Conservation (phyloP, 1,140 invertebrate genomes). For the Pectinophora gossypiella region DNA sequence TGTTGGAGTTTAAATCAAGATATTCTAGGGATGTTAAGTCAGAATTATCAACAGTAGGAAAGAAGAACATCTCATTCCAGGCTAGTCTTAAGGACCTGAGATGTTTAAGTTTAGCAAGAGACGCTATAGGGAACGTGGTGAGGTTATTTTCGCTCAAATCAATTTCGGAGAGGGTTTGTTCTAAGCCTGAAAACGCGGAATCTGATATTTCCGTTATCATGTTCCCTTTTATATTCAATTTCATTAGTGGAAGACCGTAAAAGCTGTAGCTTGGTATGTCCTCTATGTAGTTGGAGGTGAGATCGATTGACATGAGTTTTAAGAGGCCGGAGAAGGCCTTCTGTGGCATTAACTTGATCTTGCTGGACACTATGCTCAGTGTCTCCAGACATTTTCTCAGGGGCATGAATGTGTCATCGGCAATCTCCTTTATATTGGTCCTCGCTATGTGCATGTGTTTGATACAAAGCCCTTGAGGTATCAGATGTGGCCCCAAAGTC, state of each 20-base stretch:
- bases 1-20: conserved; percentile 92
- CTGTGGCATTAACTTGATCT: conserved; percentile 87
- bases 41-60: conserved; percentile 83
- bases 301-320: conserved; percentile 84
- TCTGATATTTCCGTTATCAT: conserved; percentile 86
- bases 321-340: conserved; percentile 84
- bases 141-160: conserved; percentile 92
- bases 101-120: conserved; percentile 84
- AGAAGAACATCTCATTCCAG: conserved; percentile 84
- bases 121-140: conserved; percentile 86
- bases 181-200: conserved; percentile 90
- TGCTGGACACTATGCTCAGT: conserved; percentile 87
- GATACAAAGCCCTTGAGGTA: conserved; percentile 80
- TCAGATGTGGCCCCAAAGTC: conserved; percentile 60
- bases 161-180: conserved; percentile 86
- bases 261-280: conserved; percentile 91
- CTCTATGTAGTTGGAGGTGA: conserved; percentile 90
- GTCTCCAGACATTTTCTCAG: conserved; percentile 86
- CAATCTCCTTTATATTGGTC: conserved; percentile 84
- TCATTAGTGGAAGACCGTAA: conserved; percentile 87
- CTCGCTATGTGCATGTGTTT: conserved; percentile 89
- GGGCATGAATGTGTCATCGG: conserved; percentile 83
- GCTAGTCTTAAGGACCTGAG: conserved; percentile 84
- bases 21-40: conserved; percentile 83
- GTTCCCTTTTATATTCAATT: conserved; percentile 91